These are phyloP conservation scores for Cordilura impudica DNA, from an alignment of 2,888 invertebrate species.

Conservation along the genomic window DNA sequence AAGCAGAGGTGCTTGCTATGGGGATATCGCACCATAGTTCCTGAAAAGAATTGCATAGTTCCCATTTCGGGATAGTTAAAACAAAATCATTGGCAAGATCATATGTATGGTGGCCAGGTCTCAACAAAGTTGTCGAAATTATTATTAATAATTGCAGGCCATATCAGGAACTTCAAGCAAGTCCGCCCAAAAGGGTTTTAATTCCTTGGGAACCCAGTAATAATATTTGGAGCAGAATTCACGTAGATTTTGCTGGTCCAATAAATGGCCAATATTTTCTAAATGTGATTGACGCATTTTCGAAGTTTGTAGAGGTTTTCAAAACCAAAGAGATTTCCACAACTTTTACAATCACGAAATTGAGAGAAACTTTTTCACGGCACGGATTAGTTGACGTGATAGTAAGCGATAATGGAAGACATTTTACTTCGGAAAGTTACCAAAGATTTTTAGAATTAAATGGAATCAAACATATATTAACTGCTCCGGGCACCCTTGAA, in stretches of 20 bases:
- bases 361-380: conserved; percentile 18
- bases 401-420: conserved; percentile 25
- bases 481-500: conserved; percentile 16
- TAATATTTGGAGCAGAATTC: too few species aligned
- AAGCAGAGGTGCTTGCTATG: conserved; percentile 28
- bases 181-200: conserved; percentile 33
- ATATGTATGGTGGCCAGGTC: conserved; percentile 14
- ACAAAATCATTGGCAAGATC: conserved; percentile 17
- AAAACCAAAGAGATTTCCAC: conserved; percentile 1
- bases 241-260: not conserved
- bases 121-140: conserved; percentile 28
- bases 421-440: conserved; percentile 37
- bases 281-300: too few species aligned
- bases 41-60: conserved; percentile 52
- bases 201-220: conserved; percentile 57
- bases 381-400: conserved; percentile 21
- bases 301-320: too few species aligned
- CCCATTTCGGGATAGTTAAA: conserved; percentile 45
- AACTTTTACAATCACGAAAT: not conserved
- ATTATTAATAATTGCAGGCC: conserved; percentile 30
- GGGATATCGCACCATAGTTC: conserved; percentile 42
- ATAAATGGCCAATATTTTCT: conserved; percentile 33
- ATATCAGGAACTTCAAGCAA: too few species aligned
- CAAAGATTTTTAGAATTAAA: conserved; percentile 67
- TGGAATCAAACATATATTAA: not conserved